phyloP scores from a whole-genome alignment of 2,113 vertebrate species.

The Grammomys dolichurus region DNA sequence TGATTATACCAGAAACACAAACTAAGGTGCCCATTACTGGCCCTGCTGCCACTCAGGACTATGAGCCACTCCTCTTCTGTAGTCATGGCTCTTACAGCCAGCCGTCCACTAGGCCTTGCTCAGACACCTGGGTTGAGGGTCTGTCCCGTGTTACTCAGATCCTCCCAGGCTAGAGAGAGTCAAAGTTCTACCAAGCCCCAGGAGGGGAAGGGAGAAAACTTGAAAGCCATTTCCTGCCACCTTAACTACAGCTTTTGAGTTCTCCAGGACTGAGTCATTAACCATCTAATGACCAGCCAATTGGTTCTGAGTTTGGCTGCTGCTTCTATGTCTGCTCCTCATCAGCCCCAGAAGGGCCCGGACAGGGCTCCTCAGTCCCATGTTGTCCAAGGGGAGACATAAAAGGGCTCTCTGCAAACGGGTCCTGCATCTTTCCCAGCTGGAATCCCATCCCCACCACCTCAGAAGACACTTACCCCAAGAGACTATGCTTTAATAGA shows the following conservation, averaged over 20 bases:
- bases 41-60: not conserved
- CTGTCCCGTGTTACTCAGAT: not conserved
- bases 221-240: conserved; percentile 2
- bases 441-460: not conserved
- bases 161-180: not conserved
- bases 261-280: conserved; percentile 54
- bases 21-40: not conserved
- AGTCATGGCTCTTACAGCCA: not conserved
- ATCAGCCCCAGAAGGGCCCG: not conserved
- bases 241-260: not conserved
- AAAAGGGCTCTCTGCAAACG: not conserved
- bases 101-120: not conserved
- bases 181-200: not conserved
- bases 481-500: not conserved
- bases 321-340: not conserved
- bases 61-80: not conserved
- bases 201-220: not conserved
- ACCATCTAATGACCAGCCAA: conserved; percentile 52
- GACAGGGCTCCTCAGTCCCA: not conserved
- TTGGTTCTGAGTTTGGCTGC: conserved; percentile 5
- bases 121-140: not conserved
- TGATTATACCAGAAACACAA: not conserved
- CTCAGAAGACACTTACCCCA: not conserved
- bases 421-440: not conserved
- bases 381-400: not conserved